A percentile compares a stretch with the other conserved stretches of the same genome.
Conservation (phyloP, 2,797 vertebrate species). For the Eulemur coronatus region DNA sequence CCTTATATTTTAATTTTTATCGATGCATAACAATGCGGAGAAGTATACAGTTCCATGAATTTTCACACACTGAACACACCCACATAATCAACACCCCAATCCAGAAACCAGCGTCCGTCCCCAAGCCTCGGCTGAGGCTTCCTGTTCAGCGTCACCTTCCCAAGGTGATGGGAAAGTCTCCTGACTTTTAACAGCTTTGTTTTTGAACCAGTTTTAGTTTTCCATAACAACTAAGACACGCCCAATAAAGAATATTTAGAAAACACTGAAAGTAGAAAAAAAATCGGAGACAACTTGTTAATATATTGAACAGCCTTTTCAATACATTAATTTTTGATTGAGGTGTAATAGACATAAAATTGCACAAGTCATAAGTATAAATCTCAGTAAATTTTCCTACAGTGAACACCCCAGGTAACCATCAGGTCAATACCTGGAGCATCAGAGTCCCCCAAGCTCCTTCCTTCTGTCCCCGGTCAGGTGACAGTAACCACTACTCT, state of each 20-base stretch:
- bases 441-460: not conserved
- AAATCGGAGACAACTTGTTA: not conserved
- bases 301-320: not conserved
- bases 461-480: not conserved
- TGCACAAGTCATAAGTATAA: not conserved
- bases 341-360: not conserved
- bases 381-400: not conserved
- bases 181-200: not conserved
- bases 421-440: not conserved
- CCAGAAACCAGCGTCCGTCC: fast-evolving
- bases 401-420: not conserved
- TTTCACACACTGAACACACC: not conserved
- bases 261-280: not conserved
- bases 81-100: fast-evolving
- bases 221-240: not conserved
- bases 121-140: not conserved
- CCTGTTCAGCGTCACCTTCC: not conserved
- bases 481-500: not conserved
- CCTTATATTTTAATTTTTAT: not conserved
- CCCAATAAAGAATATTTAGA: not conserved
- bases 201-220: not conserved
- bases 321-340: not conserved
- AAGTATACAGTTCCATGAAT: not conserved
- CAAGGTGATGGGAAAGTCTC: not conserved
- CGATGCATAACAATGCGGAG: not conserved